phyloP scores from a whole-genome alignment of 2,113 vertebrate genomes.

The Noctilio leporinus region DNA sequence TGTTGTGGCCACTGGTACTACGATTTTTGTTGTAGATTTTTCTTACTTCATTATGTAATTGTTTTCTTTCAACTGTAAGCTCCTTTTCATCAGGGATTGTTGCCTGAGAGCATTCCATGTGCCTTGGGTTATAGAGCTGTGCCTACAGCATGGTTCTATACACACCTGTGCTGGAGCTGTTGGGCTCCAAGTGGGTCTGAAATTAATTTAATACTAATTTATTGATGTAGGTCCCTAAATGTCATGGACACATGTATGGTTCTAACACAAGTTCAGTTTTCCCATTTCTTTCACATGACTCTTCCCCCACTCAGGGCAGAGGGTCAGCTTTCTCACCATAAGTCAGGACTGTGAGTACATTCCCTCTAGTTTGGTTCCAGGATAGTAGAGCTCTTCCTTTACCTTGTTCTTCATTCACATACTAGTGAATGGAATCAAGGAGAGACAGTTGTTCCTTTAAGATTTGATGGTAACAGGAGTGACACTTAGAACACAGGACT shows the following conservation, averaged over 20 bases:
- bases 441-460: background rate
- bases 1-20: background rate
- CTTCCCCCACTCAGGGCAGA: background rate
- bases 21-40: background rate
- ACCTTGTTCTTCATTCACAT: background rate
- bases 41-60: background rate
- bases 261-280: background rate
- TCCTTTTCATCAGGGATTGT: background rate
- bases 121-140: background rate
- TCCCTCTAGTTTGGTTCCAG: background rate
- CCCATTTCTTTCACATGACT: background rate
- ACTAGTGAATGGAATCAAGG: background rate
- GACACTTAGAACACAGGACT: background rate
- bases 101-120: background rate
- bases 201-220: background rate
- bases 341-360: background rate
- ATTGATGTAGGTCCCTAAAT: background rate
- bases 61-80: background rate
- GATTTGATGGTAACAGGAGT: background rate
- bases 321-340: background rate
- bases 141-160: background rate
- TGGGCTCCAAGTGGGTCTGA: background rate
- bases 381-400: background rate
- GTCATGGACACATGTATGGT: accelerated
- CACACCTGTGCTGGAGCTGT: background rate